A percentile compares a stretch with the other conserved stretches of the same genome.
Conservation (phyloP, 2,797 vertebrate species). For the Nothura maculosa region DNA sequence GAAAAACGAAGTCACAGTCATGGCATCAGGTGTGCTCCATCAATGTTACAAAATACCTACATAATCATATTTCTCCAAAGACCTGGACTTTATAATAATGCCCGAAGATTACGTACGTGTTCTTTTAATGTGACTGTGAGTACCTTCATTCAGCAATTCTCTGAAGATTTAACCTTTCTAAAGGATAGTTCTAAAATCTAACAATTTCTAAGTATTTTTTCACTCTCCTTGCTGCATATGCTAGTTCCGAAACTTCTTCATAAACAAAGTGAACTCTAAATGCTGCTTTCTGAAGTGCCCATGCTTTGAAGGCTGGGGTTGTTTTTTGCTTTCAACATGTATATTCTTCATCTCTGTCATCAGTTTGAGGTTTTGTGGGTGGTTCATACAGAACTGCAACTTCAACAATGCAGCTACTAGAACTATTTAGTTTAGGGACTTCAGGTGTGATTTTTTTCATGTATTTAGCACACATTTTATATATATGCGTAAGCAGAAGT, state of each 20-base stretch:
- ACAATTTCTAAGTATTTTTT: not conserved
- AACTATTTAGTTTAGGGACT: not conserved
- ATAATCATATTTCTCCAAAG: not conserved
- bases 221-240: not conserved
- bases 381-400: not conserved
- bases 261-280: not conserved
- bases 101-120: not conserved
- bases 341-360: not conserved
- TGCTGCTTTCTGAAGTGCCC: not conserved
- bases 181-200: not conserved
- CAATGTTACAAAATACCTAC: not conserved
- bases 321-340: not conserved
- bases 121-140: not conserved
- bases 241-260: not conserved
- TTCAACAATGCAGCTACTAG: not conserved
- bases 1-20: not conserved
- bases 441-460: not conserved
- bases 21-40: not conserved
- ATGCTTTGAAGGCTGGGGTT: not conserved
- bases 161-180: not conserved
- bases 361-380: not conserved
- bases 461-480: not conserved
- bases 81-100: not conserved
- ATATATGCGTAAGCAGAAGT: not conserved
- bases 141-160: not conserved